A percentile compares a stretch with the other conserved stretches of the same genome.
Conservation (phyloP, 2,888 invertebrate species). For the Lycophotia porphyrea region DNA sequence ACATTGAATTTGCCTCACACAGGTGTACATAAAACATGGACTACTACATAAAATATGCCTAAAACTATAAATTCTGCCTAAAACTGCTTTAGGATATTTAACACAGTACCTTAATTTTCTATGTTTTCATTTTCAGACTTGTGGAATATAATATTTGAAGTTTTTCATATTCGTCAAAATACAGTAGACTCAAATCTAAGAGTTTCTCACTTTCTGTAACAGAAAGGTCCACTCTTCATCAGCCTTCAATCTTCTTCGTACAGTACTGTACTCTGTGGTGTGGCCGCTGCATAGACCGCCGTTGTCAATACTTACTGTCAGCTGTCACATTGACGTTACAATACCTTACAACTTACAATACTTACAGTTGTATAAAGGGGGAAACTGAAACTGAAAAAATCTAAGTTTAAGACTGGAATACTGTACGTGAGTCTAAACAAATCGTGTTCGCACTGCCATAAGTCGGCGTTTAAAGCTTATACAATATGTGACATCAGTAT, state of each 20-base stretch:
- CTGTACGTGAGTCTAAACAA: not conserved
- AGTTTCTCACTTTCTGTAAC: not conserved
- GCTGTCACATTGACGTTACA: conserved; percentile 12
- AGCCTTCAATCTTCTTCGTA: no score
- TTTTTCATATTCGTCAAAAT: not conserved
- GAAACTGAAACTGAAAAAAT: conserved; percentile 24
- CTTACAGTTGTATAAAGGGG: conserved; percentile 44
- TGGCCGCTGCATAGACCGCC: not conserved
- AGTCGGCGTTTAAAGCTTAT: not conserved
- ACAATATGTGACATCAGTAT: not conserved
- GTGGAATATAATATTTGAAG: not conserved
- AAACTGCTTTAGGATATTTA: not conserved
- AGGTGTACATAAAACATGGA: not conserved
- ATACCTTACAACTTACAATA: not conserved
- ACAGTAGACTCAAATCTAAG: not conserved
- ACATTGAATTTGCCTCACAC: not conserved
- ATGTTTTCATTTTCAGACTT: not conserved
- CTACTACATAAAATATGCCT: no score
- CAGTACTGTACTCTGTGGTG: not conserved
- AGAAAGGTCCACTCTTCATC: not conserved
- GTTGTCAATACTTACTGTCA: not conserved
- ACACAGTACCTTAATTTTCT: not conserved
- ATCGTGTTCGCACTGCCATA: not conserved
- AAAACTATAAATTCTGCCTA: no score
- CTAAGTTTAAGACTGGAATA: not conserved